Conservation (phyloP, 1,140 invertebrate species). For the Pissodes strobi region DNA sequence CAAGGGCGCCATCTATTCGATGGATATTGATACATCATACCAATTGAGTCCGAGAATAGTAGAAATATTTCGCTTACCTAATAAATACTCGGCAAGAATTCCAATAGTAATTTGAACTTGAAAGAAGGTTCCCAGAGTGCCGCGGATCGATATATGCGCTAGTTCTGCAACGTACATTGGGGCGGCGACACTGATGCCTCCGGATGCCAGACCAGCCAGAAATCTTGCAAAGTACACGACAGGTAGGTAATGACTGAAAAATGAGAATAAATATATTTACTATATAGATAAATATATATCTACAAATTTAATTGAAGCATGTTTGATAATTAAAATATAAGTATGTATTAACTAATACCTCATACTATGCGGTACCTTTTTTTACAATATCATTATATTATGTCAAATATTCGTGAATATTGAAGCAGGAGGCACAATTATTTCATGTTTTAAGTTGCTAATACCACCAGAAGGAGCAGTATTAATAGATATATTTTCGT, state of each 20-base stretch:
- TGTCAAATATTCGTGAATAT: no score
- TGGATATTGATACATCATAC: no score
- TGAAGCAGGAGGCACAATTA: no score
- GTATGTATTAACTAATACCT: no score
- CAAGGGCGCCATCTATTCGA: no score
- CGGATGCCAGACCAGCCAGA: slow-evolving; percentile 67
- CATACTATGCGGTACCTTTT: no score
- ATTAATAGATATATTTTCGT: no score
- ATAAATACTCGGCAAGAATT: slow-evolving; percentile 65
- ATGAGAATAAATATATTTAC: neutral
- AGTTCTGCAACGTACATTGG: slow-evolving; percentile 78
- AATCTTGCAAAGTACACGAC: slow-evolving; percentile 71
- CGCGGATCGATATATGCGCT: slow-evolving; percentile 68
- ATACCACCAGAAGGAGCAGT: no score
- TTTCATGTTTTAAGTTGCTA: no score
- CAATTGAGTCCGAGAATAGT: no score
- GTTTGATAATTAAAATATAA: neutral
- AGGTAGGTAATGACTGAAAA: slow-evolving; percentile 54
- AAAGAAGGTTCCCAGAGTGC: slow-evolving; percentile 71
- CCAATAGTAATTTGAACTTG: slow-evolving; percentile 71
- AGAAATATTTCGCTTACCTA: slow-evolving; percentile 58
- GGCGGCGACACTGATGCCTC: slow-evolving; percentile 66
- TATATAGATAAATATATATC: neutral
- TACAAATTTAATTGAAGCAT: neutral
- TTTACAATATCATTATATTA: no score